Conservation (phyloP, 1,140 invertebrate genomes). For the Apis cerana region DNA sequence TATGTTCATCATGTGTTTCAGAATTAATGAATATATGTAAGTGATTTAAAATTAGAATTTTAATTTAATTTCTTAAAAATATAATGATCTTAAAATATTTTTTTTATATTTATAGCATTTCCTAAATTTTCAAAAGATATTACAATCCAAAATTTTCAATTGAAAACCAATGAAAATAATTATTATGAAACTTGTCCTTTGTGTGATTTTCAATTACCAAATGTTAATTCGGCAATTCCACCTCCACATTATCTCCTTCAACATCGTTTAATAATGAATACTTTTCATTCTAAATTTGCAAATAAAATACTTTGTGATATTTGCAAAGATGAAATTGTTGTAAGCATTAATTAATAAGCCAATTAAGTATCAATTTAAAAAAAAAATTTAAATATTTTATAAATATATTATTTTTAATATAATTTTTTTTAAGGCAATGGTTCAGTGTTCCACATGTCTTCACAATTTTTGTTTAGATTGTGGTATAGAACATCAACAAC, state of each 20-base stretch:
- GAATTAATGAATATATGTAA: slow-evolving; percentile 68
- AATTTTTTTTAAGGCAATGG: slow-evolving; percentile 69
- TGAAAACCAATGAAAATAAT: neutral
- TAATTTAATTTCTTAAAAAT: neutral
- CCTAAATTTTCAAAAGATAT: slow-evolving; percentile 14
- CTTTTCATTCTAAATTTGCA: slow-evolving; percentile 69
- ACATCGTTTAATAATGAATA: slow-evolving; percentile 73
- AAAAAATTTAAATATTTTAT: neutral
- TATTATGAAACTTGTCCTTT: slow-evolving; percentile 70
- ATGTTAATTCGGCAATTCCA: slow-evolving; percentile 55
- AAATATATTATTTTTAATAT: slow-evolving; percentile 9
- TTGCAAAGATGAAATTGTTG: slow-evolving; percentile 74
- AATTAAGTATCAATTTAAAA: too few species aligned
- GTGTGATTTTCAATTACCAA: slow-evolving; percentile 73
- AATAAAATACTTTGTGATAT: slow-evolving; percentile 72
- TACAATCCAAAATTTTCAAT: slow-evolving; percentile 5
- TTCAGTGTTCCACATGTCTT: slow-evolving; percentile 78
- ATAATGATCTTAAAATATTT: neutral
- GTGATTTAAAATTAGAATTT: neutral
- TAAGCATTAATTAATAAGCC: slow-evolving; percentile 30
- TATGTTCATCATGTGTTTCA: slow-evolving; percentile 73
- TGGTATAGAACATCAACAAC: slow-evolving; percentile 73
- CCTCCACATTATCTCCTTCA: slow-evolving; percentile 78
- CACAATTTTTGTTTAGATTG: slow-evolving; percentile 79
- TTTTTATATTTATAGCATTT: slow-evolving; percentile 16